These are phyloP conservation scores for Alca torda DNA, from an alignment of 2,797 vertebrate species.

Conservation along the genomic window DNA sequence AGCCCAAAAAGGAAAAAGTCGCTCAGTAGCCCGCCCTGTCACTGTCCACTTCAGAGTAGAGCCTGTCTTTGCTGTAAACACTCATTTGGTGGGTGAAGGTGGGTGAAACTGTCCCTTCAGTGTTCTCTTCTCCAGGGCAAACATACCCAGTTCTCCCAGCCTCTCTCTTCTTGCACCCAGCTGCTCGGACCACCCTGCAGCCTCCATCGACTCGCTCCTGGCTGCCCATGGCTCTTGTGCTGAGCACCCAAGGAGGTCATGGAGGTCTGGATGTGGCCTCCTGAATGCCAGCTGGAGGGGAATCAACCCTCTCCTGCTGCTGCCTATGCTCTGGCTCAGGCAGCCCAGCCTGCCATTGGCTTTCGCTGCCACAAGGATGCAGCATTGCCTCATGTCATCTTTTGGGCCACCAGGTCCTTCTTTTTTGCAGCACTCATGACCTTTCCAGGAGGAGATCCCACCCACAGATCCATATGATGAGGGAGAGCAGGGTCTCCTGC, in stretches of 20 bases:
- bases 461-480: background rate
- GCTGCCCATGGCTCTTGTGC: background rate
- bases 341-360: background rate
- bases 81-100: background rate
- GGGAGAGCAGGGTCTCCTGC: background rate
- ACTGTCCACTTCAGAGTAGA: background rate
- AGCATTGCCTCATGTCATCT: background rate
- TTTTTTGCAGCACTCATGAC: accelerated
- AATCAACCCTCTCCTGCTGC: background rate
- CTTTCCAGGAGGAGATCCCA: background rate
- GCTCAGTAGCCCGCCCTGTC: background rate
- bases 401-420: accelerated
- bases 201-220: background rate
- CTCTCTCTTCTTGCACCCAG: background rate
- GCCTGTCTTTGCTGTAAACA: background rate
- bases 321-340: background rate
- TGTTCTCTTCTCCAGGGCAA: background rate
- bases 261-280: background rate
- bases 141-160: background rate
- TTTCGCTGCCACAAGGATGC: accelerated
- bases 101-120: background rate
- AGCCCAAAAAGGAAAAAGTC: background rate
- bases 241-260: background rate
- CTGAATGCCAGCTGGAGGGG: background rate
- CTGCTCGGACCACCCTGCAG: background rate